Base-by-base conservation (phyloP, 2,113 vertebrate genomes). In the Corvus moneduloides region DNA sequence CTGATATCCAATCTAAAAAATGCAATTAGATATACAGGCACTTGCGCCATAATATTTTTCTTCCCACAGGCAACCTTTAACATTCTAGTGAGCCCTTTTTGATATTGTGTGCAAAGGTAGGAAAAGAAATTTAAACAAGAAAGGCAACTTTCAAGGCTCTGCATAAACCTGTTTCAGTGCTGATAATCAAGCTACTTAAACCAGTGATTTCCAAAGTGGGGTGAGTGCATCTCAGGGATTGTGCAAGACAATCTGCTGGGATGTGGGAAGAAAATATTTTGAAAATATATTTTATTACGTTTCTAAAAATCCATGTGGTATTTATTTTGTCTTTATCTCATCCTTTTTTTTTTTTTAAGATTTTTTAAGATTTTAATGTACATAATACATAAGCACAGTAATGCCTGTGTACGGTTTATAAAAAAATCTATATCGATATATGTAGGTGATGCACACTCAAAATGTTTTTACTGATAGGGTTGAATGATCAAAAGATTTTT, bases 161-260 rank as follows among this genome's bases (percentile, higher is more conserved):
- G 33, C 44, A 59, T 75, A 82, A 27, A 30, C 58, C 24, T 69
- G 10, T 20, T 83, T 88, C 28, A 39, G 39, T 62, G n/a, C 15
- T 83, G 39, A 19, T 67, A 67, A 24, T 89, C 39, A 69, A 56
- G 58, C 20, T 41, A 6, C 55, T 72, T 74, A 52, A 7, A 87
- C 4, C 11, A 58, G 7, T 22, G 32, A 44, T 44, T 22, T 72
- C 51, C 39, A 62, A 32, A 88, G 39, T 7, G 15, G 32, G 3
- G 5, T 22, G 10, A 1, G 1, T 24, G 21, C 0, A 1, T 62
- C 37, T 71, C 20, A 41, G 10, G 23, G 23, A 13, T 6, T 46
- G 43, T 0, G 1, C 13, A 54, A 72, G 43, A 27, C 26, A 75
- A 28, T 23, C 7, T 3, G 13, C 11, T 63, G 59, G 13, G 26